Conservation (phyloP, 2,113 vertebrate genomes). For the Seriola aureovittata region DNA sequence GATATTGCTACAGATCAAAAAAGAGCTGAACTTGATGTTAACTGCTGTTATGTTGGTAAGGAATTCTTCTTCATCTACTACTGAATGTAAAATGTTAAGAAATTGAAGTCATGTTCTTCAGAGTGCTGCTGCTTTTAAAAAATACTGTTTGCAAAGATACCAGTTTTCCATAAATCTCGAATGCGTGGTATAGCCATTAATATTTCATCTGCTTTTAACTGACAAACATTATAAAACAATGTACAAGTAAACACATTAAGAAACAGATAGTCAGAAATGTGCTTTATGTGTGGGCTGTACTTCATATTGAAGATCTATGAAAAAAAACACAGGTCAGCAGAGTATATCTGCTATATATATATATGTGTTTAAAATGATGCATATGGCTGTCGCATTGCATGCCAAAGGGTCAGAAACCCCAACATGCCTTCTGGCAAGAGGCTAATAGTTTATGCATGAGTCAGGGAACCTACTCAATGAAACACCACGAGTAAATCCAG, state of each 20-base stretch:
- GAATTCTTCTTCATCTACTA: background rate
- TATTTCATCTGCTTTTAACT: conserved; percentile 34
- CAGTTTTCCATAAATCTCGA: conserved; percentile 4
- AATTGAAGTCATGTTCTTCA: background rate
- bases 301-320: background rate
- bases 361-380: conserved; percentile 3
- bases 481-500: background rate
- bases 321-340: background rate
- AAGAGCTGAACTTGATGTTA: background rate
- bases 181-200: conserved; percentile 9
- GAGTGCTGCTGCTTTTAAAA: background rate
- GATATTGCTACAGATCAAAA: background rate
- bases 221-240: background rate
- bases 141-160: background rate
- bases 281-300: background rate
- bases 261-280: background rate
- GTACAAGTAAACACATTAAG: background rate
- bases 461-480: conserved; percentile 32
- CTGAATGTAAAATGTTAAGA: background rate
- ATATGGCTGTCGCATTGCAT: background rate
- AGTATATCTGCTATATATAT: background rate
- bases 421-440: conserved; percentile 13
- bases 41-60: background rate
- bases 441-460: conserved; percentile 26
- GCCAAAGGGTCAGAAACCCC: conserved; percentile 31